phyloP scores from a whole-genome alignment of 2,888 invertebrate genomes.

The Dinocampus coccinellae region DNA sequence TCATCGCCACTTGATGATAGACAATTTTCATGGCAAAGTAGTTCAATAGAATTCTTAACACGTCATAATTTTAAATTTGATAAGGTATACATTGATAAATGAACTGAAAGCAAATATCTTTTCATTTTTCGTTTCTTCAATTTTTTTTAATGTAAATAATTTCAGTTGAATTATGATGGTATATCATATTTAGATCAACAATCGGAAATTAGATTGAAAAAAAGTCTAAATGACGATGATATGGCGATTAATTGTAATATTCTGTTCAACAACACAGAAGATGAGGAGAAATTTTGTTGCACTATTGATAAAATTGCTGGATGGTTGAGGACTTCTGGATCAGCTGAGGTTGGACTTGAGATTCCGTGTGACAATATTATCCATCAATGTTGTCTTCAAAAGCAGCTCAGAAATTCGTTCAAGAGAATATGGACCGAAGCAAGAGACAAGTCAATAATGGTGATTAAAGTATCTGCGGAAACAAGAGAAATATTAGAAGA shows the following conservation, averaged over 20 bases:
- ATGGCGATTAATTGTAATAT: slow-evolving; percentile 49
- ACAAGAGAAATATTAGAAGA: slow-evolving; percentile 57
- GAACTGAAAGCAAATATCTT: not conserved
- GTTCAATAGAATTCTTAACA: slow-evolving; percentile 76
- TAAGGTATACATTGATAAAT: slow-evolving; percentile 72
- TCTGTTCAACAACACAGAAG: slow-evolving; percentile 47
- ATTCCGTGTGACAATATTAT: slow-evolving; percentile 70
- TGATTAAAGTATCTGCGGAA: slow-evolving; percentile 62
- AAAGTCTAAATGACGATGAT: slow-evolving; percentile 66
- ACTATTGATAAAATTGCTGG: slow-evolving; percentile 59
- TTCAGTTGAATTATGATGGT: slow-evolving; percentile 78
- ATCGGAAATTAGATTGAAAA: slow-evolving; percentile 69
- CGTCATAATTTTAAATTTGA: slow-evolving; percentile 80
- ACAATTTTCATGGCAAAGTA: slow-evolving; percentile 75
- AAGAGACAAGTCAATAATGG: slow-evolving; percentile 39
- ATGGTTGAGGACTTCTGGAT: slow-evolving; percentile 61
- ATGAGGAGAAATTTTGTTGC: slow-evolving; percentile 61
- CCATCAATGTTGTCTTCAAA: slow-evolving; percentile 74
- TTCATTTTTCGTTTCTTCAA: not conserved
- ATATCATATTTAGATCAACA: slow-evolving; percentile 76
- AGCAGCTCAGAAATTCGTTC: slow-evolving; percentile 73
- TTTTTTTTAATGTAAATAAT: too few relatives aligned
- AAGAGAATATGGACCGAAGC: slow-evolving; percentile 67
- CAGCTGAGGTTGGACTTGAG: slow-evolving; percentile 54
- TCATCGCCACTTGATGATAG: slow-evolving; percentile 75